These are phyloP conservation scores for Hippocampus mohnikei DNA, from an alignment of 2,113 vertebrate genomes.

Conservation along the genomic window DNA sequence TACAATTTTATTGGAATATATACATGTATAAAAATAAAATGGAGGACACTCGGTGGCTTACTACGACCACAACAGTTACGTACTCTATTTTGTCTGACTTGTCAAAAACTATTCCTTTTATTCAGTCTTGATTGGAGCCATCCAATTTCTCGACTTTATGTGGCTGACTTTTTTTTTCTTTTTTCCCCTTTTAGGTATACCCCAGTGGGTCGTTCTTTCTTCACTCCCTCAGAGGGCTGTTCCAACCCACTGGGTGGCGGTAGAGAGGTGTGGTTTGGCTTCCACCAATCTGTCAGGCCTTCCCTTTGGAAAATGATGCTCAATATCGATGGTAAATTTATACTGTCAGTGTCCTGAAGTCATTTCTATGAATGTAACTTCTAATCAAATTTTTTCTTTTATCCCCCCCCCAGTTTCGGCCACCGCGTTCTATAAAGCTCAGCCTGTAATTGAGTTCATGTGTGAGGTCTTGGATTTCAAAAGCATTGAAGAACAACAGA, in stretches of 20 bases:
- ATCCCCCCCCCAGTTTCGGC: too few species aligned
- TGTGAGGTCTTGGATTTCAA: conserved; percentile 99
- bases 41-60: too few species aligned
- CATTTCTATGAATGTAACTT: background rate
- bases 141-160: too few species aligned
- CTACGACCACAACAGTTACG: too few species aligned
- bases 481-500: conserved; percentile 99
- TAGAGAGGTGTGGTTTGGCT: conserved; percentile 98
- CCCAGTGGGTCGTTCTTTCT: conserved; percentile 95
- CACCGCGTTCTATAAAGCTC: conserved; percentile 97
- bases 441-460: conserved; percentile 98
- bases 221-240: conserved; percentile 95
- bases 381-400: background rate
- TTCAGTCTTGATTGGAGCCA: too few species aligned
- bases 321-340: conserved; percentile 90
- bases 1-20: too few species aligned
- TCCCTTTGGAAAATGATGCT: conserved; percentile 99
- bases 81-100: too few species aligned
- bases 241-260: conserved; percentile 95
- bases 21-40: too few species aligned
- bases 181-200: conserved; percentile 94
- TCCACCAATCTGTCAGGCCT: conserved; percentile 96
- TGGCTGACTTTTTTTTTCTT: background rate
- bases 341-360: background rate
- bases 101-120: too few species aligned